phyloP scores from a whole-genome alignment of 1,140 invertebrate genomes.

The Oryctes rhinoceros region DNA sequence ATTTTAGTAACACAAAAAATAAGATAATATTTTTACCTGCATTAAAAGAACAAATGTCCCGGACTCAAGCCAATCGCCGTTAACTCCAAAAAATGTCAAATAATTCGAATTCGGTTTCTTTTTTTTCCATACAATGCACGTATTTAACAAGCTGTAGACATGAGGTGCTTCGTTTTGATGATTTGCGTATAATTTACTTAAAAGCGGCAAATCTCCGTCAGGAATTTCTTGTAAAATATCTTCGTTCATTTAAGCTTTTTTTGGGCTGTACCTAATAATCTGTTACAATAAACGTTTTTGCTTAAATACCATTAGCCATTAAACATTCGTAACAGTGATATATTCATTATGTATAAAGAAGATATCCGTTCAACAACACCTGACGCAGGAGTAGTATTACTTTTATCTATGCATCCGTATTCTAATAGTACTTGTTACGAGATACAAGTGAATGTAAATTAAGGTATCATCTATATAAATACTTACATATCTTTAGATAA shows the following conservation, averaged over 20 bases:
- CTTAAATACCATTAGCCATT: no score
- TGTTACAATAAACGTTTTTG: no score
- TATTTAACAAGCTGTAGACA: slow-evolving; percentile 16
- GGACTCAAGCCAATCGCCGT: not conserved
- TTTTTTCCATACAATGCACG: not conserved
- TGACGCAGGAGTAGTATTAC: no score
- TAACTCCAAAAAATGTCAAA: slow-evolving; percentile 10
- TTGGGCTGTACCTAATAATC: not conserved
- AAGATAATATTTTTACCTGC: not conserved
- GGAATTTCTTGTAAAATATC: slow-evolving; percentile 24
- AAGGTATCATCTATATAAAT: no score
- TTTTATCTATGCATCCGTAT: no score
- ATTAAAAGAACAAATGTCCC: slow-evolving; percentile 25
- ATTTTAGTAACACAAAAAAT: not conserved
- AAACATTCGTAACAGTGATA: no score
- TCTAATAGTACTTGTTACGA: no score
- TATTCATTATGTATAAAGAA: no score
- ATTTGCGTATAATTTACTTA: slow-evolving; percentile 1
- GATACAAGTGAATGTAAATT: no score
- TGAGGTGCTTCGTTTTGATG: not conserved
- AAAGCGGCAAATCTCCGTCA: not conserved
- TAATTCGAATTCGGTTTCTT: slow-evolving; percentile 14
- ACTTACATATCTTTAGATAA: no score
- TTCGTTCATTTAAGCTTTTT: not conserved
- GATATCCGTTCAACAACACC: no score